Evolutionary conservation across 2,888 invertebrate genomes (phyloP).

Genomic region (Apantesis nais): DNA sequence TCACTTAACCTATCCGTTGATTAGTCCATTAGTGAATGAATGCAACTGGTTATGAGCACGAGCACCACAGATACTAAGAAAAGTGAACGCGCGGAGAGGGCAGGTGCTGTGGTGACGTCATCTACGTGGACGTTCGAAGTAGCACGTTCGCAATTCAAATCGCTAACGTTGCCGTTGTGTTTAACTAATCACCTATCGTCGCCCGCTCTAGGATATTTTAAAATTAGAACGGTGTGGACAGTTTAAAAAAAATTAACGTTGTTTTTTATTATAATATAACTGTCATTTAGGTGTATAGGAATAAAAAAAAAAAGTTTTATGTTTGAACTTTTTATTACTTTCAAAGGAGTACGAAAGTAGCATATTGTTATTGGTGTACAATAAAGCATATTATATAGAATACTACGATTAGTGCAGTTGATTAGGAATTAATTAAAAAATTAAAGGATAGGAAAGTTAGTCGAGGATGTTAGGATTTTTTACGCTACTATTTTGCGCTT

Average conservation of each 20-base stretch:
- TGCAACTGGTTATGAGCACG: not conserved
- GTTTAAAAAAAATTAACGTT: not conserved
- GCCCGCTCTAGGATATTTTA: not conserved
- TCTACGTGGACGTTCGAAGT: not conserved
- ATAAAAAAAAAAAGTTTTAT: too few relatives aligned
- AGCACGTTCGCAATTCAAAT: constrained; percentile 10
- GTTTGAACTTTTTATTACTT: too few relatives aligned
- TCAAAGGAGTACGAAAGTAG: too few relatives aligned
- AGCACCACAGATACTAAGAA: not conserved
- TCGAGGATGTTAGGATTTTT: too few relatives aligned
- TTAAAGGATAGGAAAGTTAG: too few relatives aligned
- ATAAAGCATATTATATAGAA: too few relatives aligned
- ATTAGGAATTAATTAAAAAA: too few relatives aligned
- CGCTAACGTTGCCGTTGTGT: not conserved
- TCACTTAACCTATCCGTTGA: not conserved
- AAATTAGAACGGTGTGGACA: not conserved
- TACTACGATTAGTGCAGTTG: too few relatives aligned
- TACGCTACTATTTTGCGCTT: too few relatives aligned
- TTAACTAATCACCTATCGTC: not conserved
- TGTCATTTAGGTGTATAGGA: not conserved
- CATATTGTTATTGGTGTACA: too few relatives aligned
- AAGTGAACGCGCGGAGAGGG: not conserved
- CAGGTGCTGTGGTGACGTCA: constrained; percentile 15
- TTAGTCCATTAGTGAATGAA: constrained; percentile 1
- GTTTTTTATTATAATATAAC: not conserved